Base-by-base conservation (phyloP, 2,797 vertebrate genomes). In the Crypturellus tataupa region DNA sequence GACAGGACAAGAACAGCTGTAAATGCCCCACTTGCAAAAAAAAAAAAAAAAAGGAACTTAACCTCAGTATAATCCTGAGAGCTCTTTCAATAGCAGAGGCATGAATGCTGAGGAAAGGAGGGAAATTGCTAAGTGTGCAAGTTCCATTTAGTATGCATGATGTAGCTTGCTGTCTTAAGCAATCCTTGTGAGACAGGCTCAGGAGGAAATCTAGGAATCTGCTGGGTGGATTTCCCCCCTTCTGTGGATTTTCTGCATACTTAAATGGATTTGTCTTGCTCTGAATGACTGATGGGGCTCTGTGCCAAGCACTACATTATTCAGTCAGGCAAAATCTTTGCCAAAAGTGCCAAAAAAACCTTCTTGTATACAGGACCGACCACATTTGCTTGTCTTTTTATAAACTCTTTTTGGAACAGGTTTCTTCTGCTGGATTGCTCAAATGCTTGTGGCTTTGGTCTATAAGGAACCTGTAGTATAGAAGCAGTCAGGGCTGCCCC, bases 391-490 rank as follows among this genome's bases (percentile, higher is more conserved):
- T 10, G 17, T 39, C n/a, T 39, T 39, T 62, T 39, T 39, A 23
- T 39, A 62, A 27, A 39, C 59, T 62, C 59, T 27, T 62, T 25
- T 17, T 81, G 21, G 14, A 33, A 63, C 69, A 49, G 9, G 3
- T 73, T 79, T 49, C 35, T 12, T 40, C 42, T 42, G 10, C 6
- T 42, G 10, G 25, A 51, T 51, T 90, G 60, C 27, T 58, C 63
- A 29, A 5, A 17, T 9, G 17, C 27, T 31, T 15, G 13, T 73
- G 39, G 51, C 29, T 44, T 79, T 58, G 37, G 9, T 9, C 19
- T 67, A 13, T 24, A 7, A 0, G 8, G 40, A 39, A 4, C 17
- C 0, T 5, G 9, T 13, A 11, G 4, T 3, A 40, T 65, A 31
- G 42, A 51, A 82, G 35, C 71, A 47, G 42, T 9, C 53, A 6